Evolutionary conservation across 2,113 vertebrate species (phyloP).

Genomic region (Fregata magnificens): DNA sequence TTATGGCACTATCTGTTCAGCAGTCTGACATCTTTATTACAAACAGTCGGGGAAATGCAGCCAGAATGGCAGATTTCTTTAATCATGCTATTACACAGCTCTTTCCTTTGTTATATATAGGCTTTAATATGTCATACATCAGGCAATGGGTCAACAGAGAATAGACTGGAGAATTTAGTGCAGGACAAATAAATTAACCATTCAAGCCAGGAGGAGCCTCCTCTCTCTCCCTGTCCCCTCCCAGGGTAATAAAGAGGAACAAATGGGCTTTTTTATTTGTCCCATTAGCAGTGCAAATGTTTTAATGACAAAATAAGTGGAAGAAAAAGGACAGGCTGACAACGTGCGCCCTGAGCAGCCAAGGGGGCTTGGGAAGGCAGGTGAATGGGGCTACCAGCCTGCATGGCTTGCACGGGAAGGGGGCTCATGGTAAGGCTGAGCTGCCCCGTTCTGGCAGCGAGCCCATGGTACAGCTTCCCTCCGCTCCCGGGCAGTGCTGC

Average conservation of each 20-base stretch:
- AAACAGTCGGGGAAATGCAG: not conserved
- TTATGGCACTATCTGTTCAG: not conserved
- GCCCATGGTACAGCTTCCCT: not conserved
- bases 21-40: conserved; percentile 1
- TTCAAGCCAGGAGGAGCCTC: not conserved
- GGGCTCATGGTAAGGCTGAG: accelerated
- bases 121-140: not conserved
- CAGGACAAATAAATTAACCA: not conserved
- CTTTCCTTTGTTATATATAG: not conserved
- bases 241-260: not conserved
- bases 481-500: not conserved
- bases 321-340: not conserved
- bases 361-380: not conserved
- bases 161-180: not conserved
- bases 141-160: not conserved
- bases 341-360: accelerated
- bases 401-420: accelerated
- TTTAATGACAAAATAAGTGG: not conserved
- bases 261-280: not conserved
- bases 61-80: conserved; percentile 1
- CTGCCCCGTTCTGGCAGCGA: accelerated
- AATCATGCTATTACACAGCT: not conserved
- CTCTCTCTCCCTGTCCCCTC: not conserved
- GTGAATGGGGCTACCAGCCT: not conserved
- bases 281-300: not conserved